Base-by-base conservation (phyloP, 35 echinoderm and acorn worm species). In the Apostichopus parvimensis region DNA sequence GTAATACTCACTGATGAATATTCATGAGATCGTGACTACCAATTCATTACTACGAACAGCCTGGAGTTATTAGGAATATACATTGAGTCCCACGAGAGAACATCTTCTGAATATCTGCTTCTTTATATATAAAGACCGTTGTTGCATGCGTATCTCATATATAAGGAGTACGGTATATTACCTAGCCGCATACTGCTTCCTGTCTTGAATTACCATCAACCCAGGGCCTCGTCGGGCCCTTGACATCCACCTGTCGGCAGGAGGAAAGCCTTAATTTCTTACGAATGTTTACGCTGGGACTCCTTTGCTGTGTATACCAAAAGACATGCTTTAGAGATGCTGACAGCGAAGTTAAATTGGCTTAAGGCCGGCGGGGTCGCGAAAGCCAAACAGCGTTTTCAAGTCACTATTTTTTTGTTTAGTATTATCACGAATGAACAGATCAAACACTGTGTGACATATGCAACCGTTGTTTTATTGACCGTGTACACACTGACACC, bases 361-460 rank as follows among this genome's bases (percentile, higher is more conserved):
- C 54, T 55, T 84, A 22, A 59, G n/a, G 81, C n/a, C 57, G 81
- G 57, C 81, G 17, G 81, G 81, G 81, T 84, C 81, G 81, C 15
- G 55, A 26, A 84, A 84, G 15, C 54, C 55, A 84, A 84, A 59
- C 81, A 60, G 17, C 8, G 81, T 84, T 83, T 84, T 8, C 18
- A 80, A 45, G 34, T 45, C 34, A 3, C 55, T 5, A n/a, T 14
- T 68, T 12, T 82, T 56, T 56, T 56, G 11, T 12, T 58, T 84
- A 57, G 4, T 52, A 83, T 56, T 83, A 83, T 83, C 80, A 55
- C 81, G 25, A 84, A 84, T 58, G 56, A 25, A 20, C 17, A 58
- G 8, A 53, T 82, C 28, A 82, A 82, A 55, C 11, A 79, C 9
- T 14, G 53, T 52, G 78, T 80, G 78, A 18, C 78, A 80, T 45